phyloP scores from a whole-genome alignment of 2,888 invertebrate genomes.

The Ceriagrion tenellum region DNA sequence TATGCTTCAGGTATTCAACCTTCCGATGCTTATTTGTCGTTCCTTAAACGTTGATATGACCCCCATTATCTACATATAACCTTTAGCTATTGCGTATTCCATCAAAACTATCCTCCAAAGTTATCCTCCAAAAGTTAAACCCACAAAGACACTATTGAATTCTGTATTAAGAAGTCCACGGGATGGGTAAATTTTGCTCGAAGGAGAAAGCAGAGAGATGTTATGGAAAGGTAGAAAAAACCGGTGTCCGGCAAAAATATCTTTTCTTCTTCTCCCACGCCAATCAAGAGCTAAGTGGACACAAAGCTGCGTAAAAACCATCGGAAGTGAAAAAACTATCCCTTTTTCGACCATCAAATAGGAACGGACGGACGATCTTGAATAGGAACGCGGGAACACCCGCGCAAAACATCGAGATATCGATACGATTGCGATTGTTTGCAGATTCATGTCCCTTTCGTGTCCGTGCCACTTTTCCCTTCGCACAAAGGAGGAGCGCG shows the following conservation, averaged over 20 bases:
- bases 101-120: too few species aligned
- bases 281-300: not conserved
- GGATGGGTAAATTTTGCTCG: too few species aligned
- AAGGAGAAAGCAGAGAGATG: too few species aligned
- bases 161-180: too few species aligned
- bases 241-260: not conserved
- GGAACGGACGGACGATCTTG: not conserved
- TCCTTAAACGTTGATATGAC: too few species aligned
- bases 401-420: not conserved
- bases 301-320: not conserved
- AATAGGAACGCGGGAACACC: not conserved
- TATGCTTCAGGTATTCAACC: too few species aligned
- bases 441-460: slow-evolving; percentile 17
- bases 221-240: not conserved
- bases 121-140: too few species aligned
- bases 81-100: too few species aligned
- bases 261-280: not conserved
- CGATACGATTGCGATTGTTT: slow-evolving; percentile 11
- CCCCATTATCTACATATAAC: too few species aligned
- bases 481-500: not conserved
- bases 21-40: too few species aligned
- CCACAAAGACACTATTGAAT: too few species aligned
- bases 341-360: not conserved
- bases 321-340: not conserved
- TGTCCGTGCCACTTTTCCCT: not conserved